Evolutionary conservation across 2,888 invertebrate genomes (phyloP), one percentile per base, ranked within the genome.

Genomic region (Sarcophaga carnaria): DNA sequence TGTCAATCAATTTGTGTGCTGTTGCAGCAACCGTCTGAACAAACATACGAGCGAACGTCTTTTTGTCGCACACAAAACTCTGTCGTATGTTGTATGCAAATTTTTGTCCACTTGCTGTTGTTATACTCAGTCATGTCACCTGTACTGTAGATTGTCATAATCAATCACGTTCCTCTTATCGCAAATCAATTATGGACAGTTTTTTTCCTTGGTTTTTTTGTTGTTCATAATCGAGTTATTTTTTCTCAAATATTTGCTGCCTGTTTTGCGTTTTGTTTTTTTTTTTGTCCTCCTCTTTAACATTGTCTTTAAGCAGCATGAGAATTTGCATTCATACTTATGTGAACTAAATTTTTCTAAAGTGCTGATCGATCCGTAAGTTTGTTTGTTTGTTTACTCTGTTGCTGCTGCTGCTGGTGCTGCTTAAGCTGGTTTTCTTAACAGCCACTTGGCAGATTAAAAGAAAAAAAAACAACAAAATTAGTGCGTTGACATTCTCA

Each of bases 101-200:
- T 72, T 17, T 54, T 54, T 82, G 75, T 75, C 75, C 76, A 84
- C 84, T 84, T 81, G 87, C 79, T 14, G 54, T 54, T 54, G 54
- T 54, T 54, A 54, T 54, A 78, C 72, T 63, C 27, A 77, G 80
- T 81, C 79, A 84, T 87, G 87, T 87, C 87, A 87, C 87, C 84
- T 87, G 87, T 80, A 82, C 76, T 84, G 81, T 76, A 17, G 87
- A 71, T 82, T 89, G 89, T 89, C 89, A 88, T 86, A 89, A 89
- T 89, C 89, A 86, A 89, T 89, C 89, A 89, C 86, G 76, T 85
- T 82, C 71, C 79, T 83, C 83, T 86, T 85, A 88, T 83, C 88
- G 80, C 82, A 84, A 88, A 88, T 88, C 89, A 89, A 88, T 89
- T 89, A 87, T 83, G 76, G 81, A 70, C 76, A 85, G 82, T 83